phyloP scores from a whole-genome alignment of 2,113 vertebrate species.

The Gallinago paraguaiae region DNA sequence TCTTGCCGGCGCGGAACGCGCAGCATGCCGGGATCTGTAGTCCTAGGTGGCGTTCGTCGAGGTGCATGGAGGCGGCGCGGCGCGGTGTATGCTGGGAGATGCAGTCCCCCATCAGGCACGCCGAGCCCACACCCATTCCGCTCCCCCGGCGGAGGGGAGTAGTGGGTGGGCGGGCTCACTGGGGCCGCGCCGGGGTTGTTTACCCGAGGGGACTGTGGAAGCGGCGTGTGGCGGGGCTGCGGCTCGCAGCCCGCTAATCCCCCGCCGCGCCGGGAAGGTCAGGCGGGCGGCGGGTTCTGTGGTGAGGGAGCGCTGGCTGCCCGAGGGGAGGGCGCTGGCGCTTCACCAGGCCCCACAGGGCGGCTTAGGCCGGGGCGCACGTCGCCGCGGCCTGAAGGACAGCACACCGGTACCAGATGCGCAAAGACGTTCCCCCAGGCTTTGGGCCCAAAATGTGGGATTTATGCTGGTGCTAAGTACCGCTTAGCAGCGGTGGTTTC shows the following conservation, averaged over 20 bases:
- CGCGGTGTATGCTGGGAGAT: background rate
- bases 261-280: background rate
- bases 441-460: no score
- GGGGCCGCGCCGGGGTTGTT: no score
- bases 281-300: background rate
- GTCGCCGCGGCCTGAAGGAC: fast-evolving
- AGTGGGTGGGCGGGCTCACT: fast-evolving
- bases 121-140: fast-evolving
- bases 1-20: background rate
- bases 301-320: background rate
- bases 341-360: fast-evolving
- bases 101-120: background rate
- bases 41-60: fast-evolving
- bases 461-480: no score
- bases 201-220: background rate
- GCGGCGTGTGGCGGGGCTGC: background rate
- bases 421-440: fast-evolving
- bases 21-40: background rate
- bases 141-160: fast-evolving
- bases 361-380: fast-evolving
- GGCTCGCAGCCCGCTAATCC: no score
- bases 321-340: no score
- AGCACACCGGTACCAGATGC: fast-evolving
- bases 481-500: background rate
- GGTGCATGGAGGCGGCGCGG: fast-evolving